A percentile compares a stretch with the other conserved stretches of the same genome.
phyloP scores from a whole-genome alignment of 2,797 vertebrate genomes.

The Cottoperca gobio region DNA sequence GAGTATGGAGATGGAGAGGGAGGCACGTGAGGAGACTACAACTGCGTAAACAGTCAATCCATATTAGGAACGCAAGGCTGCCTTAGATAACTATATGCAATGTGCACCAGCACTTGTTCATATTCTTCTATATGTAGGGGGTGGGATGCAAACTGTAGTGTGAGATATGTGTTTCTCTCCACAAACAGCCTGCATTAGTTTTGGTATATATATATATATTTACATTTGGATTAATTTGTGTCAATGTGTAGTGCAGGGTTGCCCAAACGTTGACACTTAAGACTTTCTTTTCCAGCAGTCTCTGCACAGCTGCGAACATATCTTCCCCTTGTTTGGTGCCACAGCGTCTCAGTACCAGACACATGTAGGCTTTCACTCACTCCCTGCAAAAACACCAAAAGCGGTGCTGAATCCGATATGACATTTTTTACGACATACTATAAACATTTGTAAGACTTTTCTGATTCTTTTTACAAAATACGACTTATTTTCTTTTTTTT shows the following conservation, averaged over 20 bases:
- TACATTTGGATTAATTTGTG: slow-evolving; percentile 5
- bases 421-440: too few species aligned
- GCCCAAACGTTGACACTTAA: not conserved
- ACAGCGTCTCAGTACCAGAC: not conserved
- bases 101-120: not conserved
- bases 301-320: not conserved
- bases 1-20: slow-evolving; percentile 67
- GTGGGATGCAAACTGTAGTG: not conserved
- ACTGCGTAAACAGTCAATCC: slow-evolving; percentile 9
- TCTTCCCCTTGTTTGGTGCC: not conserved
- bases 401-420: too few species aligned
- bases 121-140: not conserved
- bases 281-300: too few species aligned
- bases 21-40: slow-evolving; percentile 43
- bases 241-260: not conserved
- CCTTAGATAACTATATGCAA: not conserved
- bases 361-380: too few species aligned
- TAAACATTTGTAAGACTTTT: too few species aligned
- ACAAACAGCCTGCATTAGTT: not conserved
- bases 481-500: too few species aligned
- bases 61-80: slow-evolving; percentile 20
- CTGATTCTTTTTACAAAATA: too few species aligned
- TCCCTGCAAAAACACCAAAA: too few species aligned
- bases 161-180: not conserved
- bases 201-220: not conserved